Evolutionary conservation across 2,888 invertebrate genomes (phyloP).

Genomic region (Ecdyonurus torrentis): DNA sequence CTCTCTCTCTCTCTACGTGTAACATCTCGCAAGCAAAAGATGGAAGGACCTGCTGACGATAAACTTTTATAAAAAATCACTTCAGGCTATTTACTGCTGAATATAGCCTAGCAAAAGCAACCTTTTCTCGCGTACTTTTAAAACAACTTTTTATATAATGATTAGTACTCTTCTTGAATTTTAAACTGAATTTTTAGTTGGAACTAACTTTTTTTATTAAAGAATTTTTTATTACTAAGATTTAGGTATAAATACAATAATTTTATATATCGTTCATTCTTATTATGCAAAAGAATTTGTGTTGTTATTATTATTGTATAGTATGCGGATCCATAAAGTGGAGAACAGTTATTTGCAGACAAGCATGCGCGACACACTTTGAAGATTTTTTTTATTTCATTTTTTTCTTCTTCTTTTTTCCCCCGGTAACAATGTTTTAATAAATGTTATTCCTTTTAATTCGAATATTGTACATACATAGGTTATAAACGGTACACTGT

Average conservation of each 20-base stretch:
- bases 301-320: neutral
- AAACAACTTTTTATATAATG: neutral
- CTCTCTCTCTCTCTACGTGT: neutral
- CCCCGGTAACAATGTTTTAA: too few species aligned
- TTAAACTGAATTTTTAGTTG: neutral
- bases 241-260: neutral
- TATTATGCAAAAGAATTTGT: neutral
- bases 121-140: neutral
- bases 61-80: neutral
- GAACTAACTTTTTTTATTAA: neutral
- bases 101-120: too few species aligned
- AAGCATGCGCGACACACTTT: neutral
- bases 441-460: too few species aligned
- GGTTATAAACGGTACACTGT: too few species aligned
- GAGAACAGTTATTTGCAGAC: neutral
- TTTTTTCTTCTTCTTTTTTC: too few species aligned
- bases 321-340: neutral
- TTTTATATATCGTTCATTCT: neutral
- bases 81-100: neutral
- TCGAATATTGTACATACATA: too few species aligned
- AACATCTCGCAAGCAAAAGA: neutral
- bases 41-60: neutral
- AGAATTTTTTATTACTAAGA: neutral
- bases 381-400: too few species aligned
- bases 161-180: neutral